Conservation (phyloP, 2,888 invertebrate genomes). For the Acanthosepion pharaonis region DNA sequence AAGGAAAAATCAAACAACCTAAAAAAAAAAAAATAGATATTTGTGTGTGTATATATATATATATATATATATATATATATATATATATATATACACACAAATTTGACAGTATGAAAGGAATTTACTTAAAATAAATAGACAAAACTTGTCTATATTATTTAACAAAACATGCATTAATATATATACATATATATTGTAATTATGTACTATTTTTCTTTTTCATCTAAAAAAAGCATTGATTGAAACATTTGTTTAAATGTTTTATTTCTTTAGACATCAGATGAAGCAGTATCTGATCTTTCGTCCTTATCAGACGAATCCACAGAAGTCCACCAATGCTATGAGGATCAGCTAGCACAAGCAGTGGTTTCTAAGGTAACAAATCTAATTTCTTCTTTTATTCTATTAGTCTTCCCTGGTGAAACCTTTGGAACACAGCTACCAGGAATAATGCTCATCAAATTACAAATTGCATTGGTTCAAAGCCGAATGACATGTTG, state of each 20-base stretch:
- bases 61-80: too few relatives aligned
- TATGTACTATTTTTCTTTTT: too few relatives aligned
- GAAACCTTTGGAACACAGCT: not conserved
- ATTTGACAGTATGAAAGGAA: too few relatives aligned
- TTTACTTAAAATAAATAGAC: too few relatives aligned
- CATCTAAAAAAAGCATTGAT: too few relatives aligned
- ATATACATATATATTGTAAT: too few relatives aligned
- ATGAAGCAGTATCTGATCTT: slow-evolving; percentile 68
- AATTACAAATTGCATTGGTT: not conserved
- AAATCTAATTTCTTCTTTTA: not conserved
- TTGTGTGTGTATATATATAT: too few relatives aligned
- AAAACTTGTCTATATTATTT: too few relatives aligned
- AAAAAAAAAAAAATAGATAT: too few relatives aligned
- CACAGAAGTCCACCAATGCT: slow-evolving; percentile 61
- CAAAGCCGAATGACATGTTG: not conserved
- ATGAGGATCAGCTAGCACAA: slow-evolving; percentile 69
- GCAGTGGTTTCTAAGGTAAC: slow-evolving; percentile 66
- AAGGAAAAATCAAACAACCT: not conserved
- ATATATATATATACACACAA: too few relatives aligned
- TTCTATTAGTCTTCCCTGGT: not conserved
- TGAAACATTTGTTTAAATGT: not conserved
- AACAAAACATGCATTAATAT: too few relatives aligned
- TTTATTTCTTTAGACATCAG: slow-evolving; percentile 62
- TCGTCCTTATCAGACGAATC: slow-evolving; percentile 67
- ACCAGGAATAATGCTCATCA: not conserved